Evolutionary conservation across 2,797 vertebrate genomes (phyloP).

Genomic region (Fratercula arctica): DNA sequence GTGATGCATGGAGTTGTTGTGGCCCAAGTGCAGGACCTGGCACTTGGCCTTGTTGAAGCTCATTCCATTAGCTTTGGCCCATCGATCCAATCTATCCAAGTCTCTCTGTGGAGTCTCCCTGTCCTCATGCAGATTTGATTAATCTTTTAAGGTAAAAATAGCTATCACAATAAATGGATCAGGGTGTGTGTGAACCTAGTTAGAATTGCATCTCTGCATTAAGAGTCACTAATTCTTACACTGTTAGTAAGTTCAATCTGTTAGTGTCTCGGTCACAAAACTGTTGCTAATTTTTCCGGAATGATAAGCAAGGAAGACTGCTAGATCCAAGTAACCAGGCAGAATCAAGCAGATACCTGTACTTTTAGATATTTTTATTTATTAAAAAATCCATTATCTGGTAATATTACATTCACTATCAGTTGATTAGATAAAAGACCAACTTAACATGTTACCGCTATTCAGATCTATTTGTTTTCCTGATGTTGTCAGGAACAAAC

Average conservation of each 20-base stretch:
- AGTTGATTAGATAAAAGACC: neutral
- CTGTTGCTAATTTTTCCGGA: neutral
- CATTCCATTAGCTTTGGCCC: too few relatives aligned
- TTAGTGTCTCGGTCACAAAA: neutral
- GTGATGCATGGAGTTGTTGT: too few relatives aligned
- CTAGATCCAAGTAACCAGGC: neutral
- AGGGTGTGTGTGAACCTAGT: neutral
- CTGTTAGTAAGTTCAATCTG: neutral
- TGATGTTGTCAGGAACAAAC: neutral
- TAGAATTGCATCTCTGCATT: neutral
- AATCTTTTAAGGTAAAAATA: neutral
- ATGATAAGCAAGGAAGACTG: neutral
- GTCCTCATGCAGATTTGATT: neutral
- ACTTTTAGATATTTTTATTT: neutral
- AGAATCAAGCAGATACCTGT: neutral
- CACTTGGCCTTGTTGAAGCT: too few relatives aligned
- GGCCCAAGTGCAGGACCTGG: too few relatives aligned
- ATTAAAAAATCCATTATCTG: neutral
- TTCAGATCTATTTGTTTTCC: neutral
- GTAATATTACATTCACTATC: neutral
- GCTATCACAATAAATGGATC: neutral
- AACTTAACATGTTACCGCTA: neutral
- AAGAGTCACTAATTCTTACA: neutral
- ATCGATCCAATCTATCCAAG: too few relatives aligned
- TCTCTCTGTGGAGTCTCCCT: too few relatives aligned